phyloP scores from a whole-genome alignment of 2,888 invertebrate genomes.

The Macrosiphum euphorbiae region DNA sequence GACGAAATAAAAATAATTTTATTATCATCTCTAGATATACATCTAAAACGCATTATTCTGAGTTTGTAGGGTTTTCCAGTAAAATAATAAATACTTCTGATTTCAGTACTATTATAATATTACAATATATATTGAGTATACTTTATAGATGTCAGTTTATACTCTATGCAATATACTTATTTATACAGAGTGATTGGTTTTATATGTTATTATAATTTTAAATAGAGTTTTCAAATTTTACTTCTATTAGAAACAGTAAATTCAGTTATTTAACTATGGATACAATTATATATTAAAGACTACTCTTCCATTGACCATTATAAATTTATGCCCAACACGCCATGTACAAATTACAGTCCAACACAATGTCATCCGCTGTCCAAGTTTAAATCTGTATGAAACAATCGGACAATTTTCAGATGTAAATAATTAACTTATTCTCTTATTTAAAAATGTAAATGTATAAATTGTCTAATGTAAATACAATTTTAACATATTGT shows the following conservation, averaged over 20 bases:
- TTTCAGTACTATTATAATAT: neutral
- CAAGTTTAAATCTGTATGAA: neutral
- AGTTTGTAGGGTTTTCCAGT: neutral
- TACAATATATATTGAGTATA: neutral
- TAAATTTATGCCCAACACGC: neutral
- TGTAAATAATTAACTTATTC: neutral
- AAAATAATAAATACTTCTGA: neutral
- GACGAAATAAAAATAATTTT: neutral
- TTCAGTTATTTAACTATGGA: neutral
- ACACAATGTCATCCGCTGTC: neutral
- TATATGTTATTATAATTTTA: neutral
- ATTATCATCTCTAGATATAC: neutral
- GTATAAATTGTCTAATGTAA: neutral
- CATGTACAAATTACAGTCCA: neutral
- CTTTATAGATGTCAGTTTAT: neutral
- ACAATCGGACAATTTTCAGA: neutral
- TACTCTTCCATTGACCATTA: neutral
- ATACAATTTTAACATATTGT: neutral
- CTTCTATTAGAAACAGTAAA: neutral
- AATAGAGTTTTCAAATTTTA: neutral
- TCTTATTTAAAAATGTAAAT: neutral
- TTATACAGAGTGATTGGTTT: neutral
- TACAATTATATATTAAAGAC: neutral
- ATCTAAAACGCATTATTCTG: neutral
- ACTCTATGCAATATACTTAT: conserved; percentile 9